phyloP scores from a whole-genome alignment of 1,140 invertebrate genomes.

The Phymorhynchus buccinoides region DNA sequence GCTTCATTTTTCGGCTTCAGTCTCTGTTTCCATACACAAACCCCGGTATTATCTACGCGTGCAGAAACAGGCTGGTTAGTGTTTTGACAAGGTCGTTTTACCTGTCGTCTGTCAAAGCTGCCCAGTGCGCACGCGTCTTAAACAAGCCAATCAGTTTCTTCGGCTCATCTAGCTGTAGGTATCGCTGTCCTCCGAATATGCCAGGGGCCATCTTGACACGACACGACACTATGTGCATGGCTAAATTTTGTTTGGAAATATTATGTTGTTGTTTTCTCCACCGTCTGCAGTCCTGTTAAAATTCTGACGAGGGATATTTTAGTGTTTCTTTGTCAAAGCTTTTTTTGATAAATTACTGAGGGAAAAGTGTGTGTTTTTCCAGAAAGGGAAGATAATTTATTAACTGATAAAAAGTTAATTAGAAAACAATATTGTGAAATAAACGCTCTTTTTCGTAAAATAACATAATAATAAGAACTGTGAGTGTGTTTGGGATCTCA shows the following conservation, averaged over 20 bases:
- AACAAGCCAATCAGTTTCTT: conserved; percentile 13
- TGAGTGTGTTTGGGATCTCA: too few species aligned
- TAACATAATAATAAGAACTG: too few species aligned
- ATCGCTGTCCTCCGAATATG: background rate
- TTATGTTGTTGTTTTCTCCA: background rate
- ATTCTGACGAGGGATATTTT: too few species aligned
- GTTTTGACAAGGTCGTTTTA: conserved; percentile 1
- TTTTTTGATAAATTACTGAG: too few species aligned
- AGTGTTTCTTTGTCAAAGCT: too few species aligned
- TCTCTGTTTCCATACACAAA: background rate
- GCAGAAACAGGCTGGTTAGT: background rate
- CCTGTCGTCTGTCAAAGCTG: conserved; percentile 13
- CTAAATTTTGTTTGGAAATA: conserved; percentile 4
- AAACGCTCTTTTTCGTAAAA: too few species aligned
- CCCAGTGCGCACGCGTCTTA: conserved; percentile 1
- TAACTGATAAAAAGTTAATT: too few species aligned
- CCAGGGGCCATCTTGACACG: background rate
- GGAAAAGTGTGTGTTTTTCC: too few species aligned
- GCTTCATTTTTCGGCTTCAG: background rate
- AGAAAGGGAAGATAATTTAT: too few species aligned
- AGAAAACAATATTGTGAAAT: too few species aligned
- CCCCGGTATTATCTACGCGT: conserved; percentile 10
- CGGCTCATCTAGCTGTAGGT: conserved; percentile 20
- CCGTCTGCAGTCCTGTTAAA: background rate
- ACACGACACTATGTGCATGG: background rate